Evolutionary conservation across 2,113 vertebrate species (phyloP).

Genomic region (mouse (Mus musculus)): DNA sequence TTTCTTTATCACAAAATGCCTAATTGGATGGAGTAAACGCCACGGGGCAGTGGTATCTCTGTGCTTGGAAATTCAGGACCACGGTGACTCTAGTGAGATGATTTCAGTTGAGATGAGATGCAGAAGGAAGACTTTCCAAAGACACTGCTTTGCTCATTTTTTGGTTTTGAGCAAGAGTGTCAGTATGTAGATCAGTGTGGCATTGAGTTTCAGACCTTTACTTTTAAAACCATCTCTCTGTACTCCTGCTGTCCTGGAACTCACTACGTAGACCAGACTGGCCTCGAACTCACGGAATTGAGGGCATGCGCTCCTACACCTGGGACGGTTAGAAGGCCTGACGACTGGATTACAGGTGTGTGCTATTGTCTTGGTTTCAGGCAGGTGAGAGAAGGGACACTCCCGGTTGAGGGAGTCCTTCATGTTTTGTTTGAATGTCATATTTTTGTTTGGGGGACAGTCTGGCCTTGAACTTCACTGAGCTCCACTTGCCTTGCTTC

Average conservation of each 20-base stretch:
- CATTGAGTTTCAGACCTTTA: neutral
- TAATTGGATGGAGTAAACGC: neutral
- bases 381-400: neutral
- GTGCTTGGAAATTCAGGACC: no score
- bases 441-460: neutral
- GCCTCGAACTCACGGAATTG: neutral
- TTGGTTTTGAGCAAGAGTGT: neutral
- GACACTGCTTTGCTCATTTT: neutral
- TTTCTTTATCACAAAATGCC: neutral
- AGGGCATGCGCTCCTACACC: neutral
- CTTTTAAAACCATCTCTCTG: neutral
- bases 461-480: neutral
- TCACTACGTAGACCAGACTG: no score
- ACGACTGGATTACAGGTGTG: neutral
- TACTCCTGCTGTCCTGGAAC: no score
- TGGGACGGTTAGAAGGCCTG: neutral
- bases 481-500: neutral
- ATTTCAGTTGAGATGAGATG: neutral
- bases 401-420: neutral
- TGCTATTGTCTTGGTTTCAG: neutral
- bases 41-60: neutral
- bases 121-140: neutral
- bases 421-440: neutral
- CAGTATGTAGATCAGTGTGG: neutral
- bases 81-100: neutral